These are phyloP conservation scores for Yponomeuta evonymella DNA, from an alignment of 2,888 invertebrate species.

Conservation along the genomic window DNA sequence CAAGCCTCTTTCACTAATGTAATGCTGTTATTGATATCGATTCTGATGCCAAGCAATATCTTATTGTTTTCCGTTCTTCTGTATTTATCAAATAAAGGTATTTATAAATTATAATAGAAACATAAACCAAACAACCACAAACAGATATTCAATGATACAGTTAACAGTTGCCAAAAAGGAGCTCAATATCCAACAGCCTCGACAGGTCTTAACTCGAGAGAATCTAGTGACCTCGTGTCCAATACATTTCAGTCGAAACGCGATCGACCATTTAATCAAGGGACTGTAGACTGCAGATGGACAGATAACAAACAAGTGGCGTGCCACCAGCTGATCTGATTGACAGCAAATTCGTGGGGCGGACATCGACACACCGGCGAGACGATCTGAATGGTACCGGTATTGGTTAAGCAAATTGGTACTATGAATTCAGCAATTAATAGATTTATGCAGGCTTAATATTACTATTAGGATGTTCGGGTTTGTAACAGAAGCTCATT, in stretches of 20 bases:
- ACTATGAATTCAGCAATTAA: not conserved
- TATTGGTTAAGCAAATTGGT: not conserved
- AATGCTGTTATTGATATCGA: no score
- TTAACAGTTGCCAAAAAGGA: no score
- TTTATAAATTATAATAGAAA: no score
- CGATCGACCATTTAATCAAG: not conserved
- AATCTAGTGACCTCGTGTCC: no score
- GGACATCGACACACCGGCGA: not conserved
- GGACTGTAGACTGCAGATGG: not conserved
- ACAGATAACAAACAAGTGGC: constrained; percentile 10
- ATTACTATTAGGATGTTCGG: not conserved
- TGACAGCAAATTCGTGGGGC: constrained; percentile 5
- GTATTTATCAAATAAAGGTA: no score
- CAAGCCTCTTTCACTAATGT: no score
- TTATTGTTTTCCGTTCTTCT: no score
- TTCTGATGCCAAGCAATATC: no score
- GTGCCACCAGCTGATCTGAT: not conserved
- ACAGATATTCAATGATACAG: no score
- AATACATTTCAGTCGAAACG: not conserved
- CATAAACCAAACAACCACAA: no score
- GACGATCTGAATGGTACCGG: not conserved
- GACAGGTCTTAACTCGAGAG: no score
- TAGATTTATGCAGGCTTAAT: not conserved
- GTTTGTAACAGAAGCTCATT: not conserved
- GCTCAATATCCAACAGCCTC: no score